A percentile compares a stretch with the other conserved stretches of the same genome.
Conservation (phyloP, 2,113 vertebrate genomes). For the Caranx melampygus region DNA sequence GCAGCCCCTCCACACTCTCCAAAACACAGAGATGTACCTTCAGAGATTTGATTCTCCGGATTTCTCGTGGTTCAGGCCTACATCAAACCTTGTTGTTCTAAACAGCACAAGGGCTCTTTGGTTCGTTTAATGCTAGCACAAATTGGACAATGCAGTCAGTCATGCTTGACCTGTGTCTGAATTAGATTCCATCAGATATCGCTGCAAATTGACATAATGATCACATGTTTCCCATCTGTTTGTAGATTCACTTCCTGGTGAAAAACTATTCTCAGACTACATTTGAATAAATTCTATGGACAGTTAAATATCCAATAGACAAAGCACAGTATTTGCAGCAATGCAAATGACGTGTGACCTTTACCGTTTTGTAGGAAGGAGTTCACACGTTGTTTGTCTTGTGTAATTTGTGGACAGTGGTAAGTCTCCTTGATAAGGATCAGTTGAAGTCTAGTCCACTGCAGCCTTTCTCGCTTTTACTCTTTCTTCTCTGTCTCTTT, state of each 20-base stretch:
- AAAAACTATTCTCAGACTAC: not conserved
- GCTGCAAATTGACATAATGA: not conserved
- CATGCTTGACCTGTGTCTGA: not conserved
- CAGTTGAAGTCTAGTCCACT: not conserved
- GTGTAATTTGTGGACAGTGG: not conserved
- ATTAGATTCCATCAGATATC: not conserved
- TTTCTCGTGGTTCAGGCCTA: not conserved
- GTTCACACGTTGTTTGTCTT: not conserved
- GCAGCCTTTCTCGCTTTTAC: not conserved
- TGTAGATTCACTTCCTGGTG: not conserved
- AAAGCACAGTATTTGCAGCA: not conserved
- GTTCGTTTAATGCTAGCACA: slow-evolving; percentile 8
- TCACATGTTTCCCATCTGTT: slow-evolving; percentile 1
- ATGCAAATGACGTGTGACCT: not conserved
- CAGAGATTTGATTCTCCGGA: not conserved
- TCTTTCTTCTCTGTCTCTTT: not conserved
- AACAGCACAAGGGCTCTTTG: not conserved
- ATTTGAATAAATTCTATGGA: not conserved
- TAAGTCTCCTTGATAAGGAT: not conserved
- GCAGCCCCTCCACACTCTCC: not conserved
- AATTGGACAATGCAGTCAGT: not conserved
- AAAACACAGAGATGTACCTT: slow-evolving; percentile 17
- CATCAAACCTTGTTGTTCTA: not conserved
- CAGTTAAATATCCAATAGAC: not conserved
- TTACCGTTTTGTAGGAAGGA: not conserved